Conservation (phyloP, 37 sponge, comb jelly and placozoan genomes). For the Crambe crambe region DNA sequence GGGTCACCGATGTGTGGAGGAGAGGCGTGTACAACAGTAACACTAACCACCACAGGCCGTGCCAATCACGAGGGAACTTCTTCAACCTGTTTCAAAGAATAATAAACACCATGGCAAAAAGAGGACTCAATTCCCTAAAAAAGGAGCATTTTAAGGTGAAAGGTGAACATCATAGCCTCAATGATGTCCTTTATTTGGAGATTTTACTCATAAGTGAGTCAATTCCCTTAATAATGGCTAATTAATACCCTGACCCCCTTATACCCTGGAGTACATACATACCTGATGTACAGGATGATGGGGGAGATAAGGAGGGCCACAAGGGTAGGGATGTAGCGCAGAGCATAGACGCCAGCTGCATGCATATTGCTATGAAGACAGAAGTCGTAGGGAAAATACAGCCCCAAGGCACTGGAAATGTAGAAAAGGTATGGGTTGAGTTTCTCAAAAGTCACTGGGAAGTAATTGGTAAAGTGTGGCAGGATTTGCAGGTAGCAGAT, state of each 20-base stretch:
- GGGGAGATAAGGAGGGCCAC: conserved; percentile 6
- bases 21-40: conserved; percentile 58
- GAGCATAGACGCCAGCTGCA: conserved; percentile 36
- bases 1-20: conserved; percentile 60
- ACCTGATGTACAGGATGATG: conserved; percentile 14
- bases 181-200: too few species aligned
- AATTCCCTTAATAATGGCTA: too few species aligned
- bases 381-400: conserved; percentile 83
- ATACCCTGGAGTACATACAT: too few species aligned
- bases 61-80: conserved; percentile 36
- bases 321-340: conserved; percentile 61
- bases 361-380: conserved; percentile 49
- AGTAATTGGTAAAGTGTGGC: conserved; percentile 48
- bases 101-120: neutral
- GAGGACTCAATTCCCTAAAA: neutral
- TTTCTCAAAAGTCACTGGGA: conserved; percentile 50
- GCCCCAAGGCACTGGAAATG: conserved; percentile 51
- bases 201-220: too few species aligned
- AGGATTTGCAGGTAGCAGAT: conserved; percentile 53
- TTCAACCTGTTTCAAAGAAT: neutral
- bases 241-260: too few species aligned
- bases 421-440: conserved; percentile 55
- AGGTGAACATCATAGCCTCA: too few species aligned
- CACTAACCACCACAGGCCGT: conserved; percentile 51
- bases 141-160: neutral